Percentiles rank a stretch among this genome's conserved stretches.
phyloP scores from a whole-genome alignment of 2,888 invertebrate genomes.

The Ormyrus labotus region DNA sequence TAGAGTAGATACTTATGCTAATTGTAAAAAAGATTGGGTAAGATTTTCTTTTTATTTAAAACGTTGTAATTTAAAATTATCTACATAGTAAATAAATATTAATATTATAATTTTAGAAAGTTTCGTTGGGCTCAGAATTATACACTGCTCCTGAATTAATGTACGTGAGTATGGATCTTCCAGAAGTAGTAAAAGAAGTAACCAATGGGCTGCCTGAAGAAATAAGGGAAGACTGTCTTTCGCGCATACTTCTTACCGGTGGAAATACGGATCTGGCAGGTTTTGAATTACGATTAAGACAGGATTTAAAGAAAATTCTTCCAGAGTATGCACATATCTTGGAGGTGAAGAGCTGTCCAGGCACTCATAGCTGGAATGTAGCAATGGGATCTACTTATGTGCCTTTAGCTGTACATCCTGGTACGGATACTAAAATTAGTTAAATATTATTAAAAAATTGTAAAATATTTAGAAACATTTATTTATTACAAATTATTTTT shows the following conservation, averaged over 20 bases:
- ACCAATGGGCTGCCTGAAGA: slow-evolving; percentile 71
- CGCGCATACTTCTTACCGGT: slow-evolving; percentile 74
- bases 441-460: slow-evolving; percentile 8
- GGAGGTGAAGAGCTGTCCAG: slow-evolving; percentile 72
- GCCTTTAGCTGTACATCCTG: slow-evolving; percentile 73
- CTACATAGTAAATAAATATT: neutral
- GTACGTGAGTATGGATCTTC: slow-evolving; percentile 73
- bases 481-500: slow-evolving; percentile 29
- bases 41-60: slow-evolving; percentile 17
- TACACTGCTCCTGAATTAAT: slow-evolving; percentile 75
- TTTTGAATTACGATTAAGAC: slow-evolving; percentile 71
- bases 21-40: slow-evolving; percentile 72
- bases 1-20: slow-evolving; percentile 70
- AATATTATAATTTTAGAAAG: slow-evolving; percentile 65
- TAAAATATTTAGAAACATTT: slow-evolving; percentile 13
- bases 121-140: slow-evolving; percentile 73
- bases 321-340: slow-evolving; percentile 72
- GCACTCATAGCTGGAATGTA: slow-evolving; percentile 74
- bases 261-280: slow-evolving; percentile 75
- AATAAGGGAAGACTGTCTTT: slow-evolving; percentile 72
- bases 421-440: slow-evolving; percentile 56
- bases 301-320: slow-evolving; percentile 72
- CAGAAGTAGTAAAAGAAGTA: slow-evolving; percentile 73
- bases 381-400: slow-evolving; percentile 75
- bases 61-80: too few species aligned